Evolutionary conservation across 2,113 vertebrate genomes (phyloP).

Genomic region (Brachypodius melanocephalos): DNA sequence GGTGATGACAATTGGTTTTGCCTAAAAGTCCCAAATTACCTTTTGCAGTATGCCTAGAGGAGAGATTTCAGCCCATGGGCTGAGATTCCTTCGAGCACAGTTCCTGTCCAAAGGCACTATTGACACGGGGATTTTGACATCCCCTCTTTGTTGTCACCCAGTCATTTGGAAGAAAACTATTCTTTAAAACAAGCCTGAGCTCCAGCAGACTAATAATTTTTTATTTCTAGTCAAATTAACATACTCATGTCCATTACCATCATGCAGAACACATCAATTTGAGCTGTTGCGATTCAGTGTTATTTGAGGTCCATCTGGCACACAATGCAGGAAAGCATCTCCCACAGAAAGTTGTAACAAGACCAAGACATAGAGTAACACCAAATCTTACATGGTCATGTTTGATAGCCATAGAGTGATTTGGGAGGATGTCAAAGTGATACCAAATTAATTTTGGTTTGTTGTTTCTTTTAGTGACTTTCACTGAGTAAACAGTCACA

Average conservation of each 20-base stretch:
- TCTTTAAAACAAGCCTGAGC: neutral
- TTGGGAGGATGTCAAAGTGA: neutral
- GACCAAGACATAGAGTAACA: neutral
- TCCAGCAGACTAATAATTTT: neutral
- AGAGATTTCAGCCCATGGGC: neutral
- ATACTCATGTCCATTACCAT: rapidly evolving
- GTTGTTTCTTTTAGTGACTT: neutral
- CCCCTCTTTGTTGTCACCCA: neutral
- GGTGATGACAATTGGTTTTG: neutral
- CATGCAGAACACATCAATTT: neutral
- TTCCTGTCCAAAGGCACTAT: neutral
- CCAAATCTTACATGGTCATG: neutral
- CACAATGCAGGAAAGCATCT: neutral
- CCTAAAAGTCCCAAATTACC: neutral
- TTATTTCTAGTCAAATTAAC: neutral
- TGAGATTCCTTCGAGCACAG: neutral
- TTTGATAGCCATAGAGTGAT: neutral
- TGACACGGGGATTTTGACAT: neutral
- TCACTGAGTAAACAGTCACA: neutral
- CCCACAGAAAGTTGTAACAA: neutral
- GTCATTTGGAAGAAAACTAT: neutral
- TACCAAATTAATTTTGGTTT: neutral
- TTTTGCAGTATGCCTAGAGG: neutral
- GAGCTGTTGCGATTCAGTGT: neutral
- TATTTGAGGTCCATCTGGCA: neutral